Conservation (phyloP, 2,113 vertebrate species). For the Gasterosteus aculeatus region DNA sequence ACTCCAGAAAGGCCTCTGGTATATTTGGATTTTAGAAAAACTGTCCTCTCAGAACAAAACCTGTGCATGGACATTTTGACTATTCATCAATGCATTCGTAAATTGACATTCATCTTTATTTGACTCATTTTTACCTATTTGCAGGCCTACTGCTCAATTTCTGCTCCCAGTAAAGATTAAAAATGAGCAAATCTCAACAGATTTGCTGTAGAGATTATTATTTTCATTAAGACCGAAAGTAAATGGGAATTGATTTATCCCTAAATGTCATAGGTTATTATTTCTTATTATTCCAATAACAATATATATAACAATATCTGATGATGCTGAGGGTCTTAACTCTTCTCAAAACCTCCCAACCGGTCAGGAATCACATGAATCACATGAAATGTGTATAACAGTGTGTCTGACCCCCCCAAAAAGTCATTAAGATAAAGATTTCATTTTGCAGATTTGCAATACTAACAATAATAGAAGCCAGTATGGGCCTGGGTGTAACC, state of each 20-base stretch:
- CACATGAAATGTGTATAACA: not conserved
- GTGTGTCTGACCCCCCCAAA: not conserved
- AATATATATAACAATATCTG: no score
- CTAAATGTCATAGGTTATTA: slow-evolving; percentile 7
- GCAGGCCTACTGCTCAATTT: not conserved
- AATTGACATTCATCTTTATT: not conserved
- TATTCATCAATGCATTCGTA: no score
- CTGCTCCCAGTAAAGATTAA: not conserved
- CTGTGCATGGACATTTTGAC: not conserved
- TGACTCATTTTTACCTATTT: not conserved
- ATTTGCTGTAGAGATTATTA: not conserved
- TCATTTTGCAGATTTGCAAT: slow-evolving; percentile 40
- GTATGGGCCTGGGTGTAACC: slow-evolving; percentile 43
- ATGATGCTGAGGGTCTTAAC: not conserved
- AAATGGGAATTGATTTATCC: not conserved
- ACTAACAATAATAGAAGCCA: slow-evolving; percentile 42
- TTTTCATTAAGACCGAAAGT: not conserved
- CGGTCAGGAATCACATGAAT: not conserved
- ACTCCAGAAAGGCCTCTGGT: slow-evolving; percentile 41
- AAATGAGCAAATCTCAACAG: not conserved
- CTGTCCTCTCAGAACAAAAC: slow-evolving; percentile 1
- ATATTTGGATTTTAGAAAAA: slow-evolving; percentile 42
- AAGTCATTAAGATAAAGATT: slow-evolving; percentile 16
- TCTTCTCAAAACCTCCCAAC: not conserved
- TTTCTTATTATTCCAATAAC: not conserved